Base-by-base conservation (phyloP, 1,140 invertebrate genomes). In the Drosophila gunungcola region DNA sequence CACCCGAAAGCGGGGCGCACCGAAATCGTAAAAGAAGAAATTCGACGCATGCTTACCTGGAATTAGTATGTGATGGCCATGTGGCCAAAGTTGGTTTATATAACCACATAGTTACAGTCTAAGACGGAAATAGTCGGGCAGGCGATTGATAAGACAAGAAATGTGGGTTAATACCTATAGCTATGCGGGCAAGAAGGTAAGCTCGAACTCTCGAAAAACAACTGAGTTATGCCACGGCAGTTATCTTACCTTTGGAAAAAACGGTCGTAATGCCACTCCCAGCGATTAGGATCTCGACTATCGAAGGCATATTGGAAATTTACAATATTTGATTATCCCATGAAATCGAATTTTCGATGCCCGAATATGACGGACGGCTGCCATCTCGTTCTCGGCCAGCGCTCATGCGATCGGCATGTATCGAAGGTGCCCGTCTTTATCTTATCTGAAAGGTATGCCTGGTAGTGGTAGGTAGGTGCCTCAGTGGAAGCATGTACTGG, bases 251-350 rank as follows among this genome's bases (percentile, higher is more conserved):
- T 12, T 2, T 21, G 7, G 7, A 34, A 10, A 36, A 25, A 27
- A 12, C 29, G 12, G 4, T 3, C 10, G 29, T 13, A 13, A 32
- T 41, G 13, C 11, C 13, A n/a, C 4, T 12, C 25, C 3, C 11
- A 21, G 2, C 38, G 64, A 67, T 67, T 67, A 41, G 27, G 29
- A 67, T 67, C 61, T 7, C 12, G 7, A 29, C 25, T 16, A 70
- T 36, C 42, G 21, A 13, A 27, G 29, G 29, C 12, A 34, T 5
- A 56, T 39, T 21, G 38, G 12, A 55, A 73, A 69, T 80, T 74
- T 83, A 79, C 63, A 78, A 75, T 90, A 78, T 89, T 89, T 89
- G 78, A 73, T 89, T 89, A 89, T 89, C 84, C 85, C 84, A 89
- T 74, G 84, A 42, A 62, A 45, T 76, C 36, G 32, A 67, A 53